Conservation (phyloP, 2,113 vertebrate species). For the Cichladusa arquata region DNA sequence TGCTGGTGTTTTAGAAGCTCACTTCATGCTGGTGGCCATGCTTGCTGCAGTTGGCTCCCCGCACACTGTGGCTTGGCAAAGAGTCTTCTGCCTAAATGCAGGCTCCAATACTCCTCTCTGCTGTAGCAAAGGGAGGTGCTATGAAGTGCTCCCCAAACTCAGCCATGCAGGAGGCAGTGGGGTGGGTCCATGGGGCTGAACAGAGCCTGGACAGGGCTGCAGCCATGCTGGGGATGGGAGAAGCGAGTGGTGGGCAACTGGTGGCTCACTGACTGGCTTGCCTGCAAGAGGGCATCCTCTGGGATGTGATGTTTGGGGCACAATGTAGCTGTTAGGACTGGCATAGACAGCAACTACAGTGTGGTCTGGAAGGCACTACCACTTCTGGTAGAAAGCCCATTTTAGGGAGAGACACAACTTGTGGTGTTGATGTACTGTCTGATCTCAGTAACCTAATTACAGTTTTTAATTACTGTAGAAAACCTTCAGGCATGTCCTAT, state of each 20-base stretch:
- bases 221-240: rapidly evolving
- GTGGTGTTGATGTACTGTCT: not conserved
- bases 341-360: not conserved
- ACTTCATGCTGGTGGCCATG: rapidly evolving
- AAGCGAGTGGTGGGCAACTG: not conserved
- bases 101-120: not conserved
- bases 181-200: not conserved
- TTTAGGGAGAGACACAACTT: not conserved
- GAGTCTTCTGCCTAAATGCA: not conserved
- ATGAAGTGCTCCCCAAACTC: not conserved
- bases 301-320: rapidly evolving
- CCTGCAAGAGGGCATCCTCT: not conserved
- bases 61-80: rapidly evolving
- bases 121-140: not conserved
- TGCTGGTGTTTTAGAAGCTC: not conserved
- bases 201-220: not conserved
- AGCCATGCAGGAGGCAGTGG: not conserved
- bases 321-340: not conserved
- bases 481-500: not conserved
- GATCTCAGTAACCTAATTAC: not conserved
- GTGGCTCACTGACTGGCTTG: rapidly evolving
- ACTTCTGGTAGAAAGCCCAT: not conserved
- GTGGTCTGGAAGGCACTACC: not conserved
- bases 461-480: not conserved
- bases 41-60: rapidly evolving